Evolutionary conservation across 2,888 invertebrate species (phyloP).

Genomic region (Aporophyla nigra): DNA sequence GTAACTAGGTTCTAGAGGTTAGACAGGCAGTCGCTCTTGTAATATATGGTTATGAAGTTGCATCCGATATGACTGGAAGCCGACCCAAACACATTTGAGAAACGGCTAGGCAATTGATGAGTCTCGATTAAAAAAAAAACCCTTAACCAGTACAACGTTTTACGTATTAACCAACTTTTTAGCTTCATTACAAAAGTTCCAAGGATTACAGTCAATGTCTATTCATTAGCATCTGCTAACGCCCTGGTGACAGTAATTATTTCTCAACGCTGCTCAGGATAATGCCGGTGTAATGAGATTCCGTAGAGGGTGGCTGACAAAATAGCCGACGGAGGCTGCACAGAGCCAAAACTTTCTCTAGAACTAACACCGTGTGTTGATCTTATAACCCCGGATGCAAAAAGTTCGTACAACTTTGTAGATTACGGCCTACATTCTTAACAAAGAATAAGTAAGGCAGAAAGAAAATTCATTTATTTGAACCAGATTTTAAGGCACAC

Average conservation of each 20-base stretch:
- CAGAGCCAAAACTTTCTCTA: constrained; percentile 33
- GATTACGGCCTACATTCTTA: not conserved
- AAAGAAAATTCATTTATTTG: not conserved
- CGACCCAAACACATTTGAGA: too few relatives aligned
- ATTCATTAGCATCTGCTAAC: constrained; percentile 60
- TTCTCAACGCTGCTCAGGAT: constrained; percentile 64
- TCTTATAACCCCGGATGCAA: constrained; percentile 5
- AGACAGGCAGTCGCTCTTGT: too few relatives aligned
- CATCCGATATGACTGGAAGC: too few relatives aligned
- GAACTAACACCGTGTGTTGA: constrained; percentile 39
- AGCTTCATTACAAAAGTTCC: not conserved
- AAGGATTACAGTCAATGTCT: constrained; percentile 25
- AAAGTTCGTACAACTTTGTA: not conserved
- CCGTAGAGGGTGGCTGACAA: constrained; percentile 51
- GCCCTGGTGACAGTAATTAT: constrained; percentile 63
- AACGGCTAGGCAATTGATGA: too few relatives aligned
- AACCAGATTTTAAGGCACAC: not conserved
- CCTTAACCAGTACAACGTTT: not conserved
- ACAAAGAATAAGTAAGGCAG: not conserved
- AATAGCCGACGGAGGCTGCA: constrained; percentile 33
- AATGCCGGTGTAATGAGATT: constrained; percentile 70
- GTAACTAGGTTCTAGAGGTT: too few relatives aligned
- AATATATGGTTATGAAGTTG: too few relatives aligned
- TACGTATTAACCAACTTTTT: not conserved
- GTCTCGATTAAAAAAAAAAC: too few relatives aligned